A percentile compares a stretch with the other conserved stretches of the same genome.
These are phyloP conservation scores for Euphonia xanthogaster DNA, from an alignment of 2,797 vertebrate species.

Conservation along the genomic window DNA sequence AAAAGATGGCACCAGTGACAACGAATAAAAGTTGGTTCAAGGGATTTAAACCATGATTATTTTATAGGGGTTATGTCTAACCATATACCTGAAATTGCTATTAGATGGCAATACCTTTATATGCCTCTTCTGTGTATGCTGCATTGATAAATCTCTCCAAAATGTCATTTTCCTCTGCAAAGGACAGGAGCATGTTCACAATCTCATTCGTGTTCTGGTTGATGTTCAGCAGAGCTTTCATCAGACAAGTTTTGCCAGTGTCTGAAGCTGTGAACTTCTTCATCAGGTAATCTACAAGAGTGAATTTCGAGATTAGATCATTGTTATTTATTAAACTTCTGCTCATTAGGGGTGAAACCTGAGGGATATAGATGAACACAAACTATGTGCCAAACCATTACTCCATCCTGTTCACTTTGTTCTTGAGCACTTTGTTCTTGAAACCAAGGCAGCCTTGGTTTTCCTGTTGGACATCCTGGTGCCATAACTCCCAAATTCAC, in stretches of 20 bases:
- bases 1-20: neutral
- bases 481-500: neutral
- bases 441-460: neutral
- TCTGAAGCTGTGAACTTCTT: conserved; percentile 78
- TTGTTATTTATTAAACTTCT: neutral
- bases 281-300: conserved; percentile 77
- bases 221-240: conserved; percentile 83
- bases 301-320: neutral
- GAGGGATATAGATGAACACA: neutral
- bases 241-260: conserved; percentile 81
- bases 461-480: neutral
- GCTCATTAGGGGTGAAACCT: neutral
- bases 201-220: conserved; percentile 75
- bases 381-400: neutral
- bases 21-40: neutral
- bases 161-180: conserved; percentile 76
- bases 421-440: neutral
- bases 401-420: neutral
- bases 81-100: neutral
- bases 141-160: conserved; percentile 79
- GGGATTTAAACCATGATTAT: neutral
- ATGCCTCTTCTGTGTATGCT: conserved; percentile 79
- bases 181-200: conserved; percentile 66
- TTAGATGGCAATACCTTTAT: conserved; percentile 70
- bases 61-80: neutral